Conservation (phyloP, 2,797 vertebrate genomes). For the Sebastes kiyomatsui region DNA sequence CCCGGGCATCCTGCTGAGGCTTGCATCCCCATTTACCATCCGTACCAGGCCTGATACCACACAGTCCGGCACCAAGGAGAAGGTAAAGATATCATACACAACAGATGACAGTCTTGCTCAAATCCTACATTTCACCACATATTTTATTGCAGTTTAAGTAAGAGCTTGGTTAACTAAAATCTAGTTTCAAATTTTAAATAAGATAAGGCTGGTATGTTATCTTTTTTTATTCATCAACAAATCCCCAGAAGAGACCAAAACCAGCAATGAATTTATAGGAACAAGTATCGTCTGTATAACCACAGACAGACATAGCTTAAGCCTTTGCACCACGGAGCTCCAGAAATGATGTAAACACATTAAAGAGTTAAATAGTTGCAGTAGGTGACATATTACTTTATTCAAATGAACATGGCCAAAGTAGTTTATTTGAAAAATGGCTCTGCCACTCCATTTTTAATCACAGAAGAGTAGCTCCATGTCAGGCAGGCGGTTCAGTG, state of each 20-base stretch:
- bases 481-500: neutral
- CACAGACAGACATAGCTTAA: neutral
- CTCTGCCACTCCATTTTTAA: neutral
- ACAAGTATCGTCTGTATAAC: neutral
- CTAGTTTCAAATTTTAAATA: neutral
- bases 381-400: neutral
- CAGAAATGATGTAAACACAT: neutral
- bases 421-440: no score
- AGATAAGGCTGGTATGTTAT: neutral
- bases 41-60: constrained; percentile 89
- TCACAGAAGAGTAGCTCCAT: neutral
- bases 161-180: neutral
- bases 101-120: neutral
- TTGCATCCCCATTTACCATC: constrained; percentile 97
- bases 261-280: neutral
- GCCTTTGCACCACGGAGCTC: neutral
- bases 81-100: constrained; percentile 83
- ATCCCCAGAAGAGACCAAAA: neutral
- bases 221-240: neutral
- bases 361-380: neutral
- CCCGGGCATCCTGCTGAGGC: constrained; percentile 90
- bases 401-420: neutral
- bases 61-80: constrained; percentile 90
- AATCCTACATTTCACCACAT: neutral
- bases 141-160: neutral